phyloP scores from a whole-genome alignment of 2,797 vertebrate genomes.

The Pygocentrus nattereri region DNA sequence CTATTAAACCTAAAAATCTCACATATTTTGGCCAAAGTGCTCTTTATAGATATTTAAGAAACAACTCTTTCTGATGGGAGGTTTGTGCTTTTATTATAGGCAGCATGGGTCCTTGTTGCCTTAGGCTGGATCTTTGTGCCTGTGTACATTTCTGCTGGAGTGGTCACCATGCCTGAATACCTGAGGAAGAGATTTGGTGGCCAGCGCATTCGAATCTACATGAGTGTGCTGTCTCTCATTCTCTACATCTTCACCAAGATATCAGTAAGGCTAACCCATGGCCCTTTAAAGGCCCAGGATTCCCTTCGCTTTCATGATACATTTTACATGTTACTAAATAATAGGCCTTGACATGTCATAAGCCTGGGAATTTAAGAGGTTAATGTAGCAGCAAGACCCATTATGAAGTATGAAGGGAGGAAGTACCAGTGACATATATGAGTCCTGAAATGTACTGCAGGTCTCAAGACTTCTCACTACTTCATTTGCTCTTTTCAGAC shows the following conservation, averaged over 20 bases:
- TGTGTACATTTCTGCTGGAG: conserved; percentile 91
- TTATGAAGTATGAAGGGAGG: too few relatives aligned
- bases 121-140: conserved; percentile 96
- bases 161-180: conserved; percentile 95
- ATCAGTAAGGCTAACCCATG: conserved; percentile 82
- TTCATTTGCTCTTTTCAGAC: conserved; percentile 70
- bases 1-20: too few relatives aligned
- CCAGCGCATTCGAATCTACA: conserved; percentile 90
- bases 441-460: not conserved
- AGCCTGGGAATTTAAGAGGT: not conserved
- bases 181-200: conserved; percentile 93
- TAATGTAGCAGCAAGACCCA: too few relatives aligned
- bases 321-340: too few relatives aligned
- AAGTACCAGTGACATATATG: not conserved
- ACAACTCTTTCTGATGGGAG: not conserved
- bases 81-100: conserved; percentile 72
- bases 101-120: conserved; percentile 89
- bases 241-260: conserved; percentile 96
- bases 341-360: not conserved
- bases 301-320: not conserved
- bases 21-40: too few relatives aligned
- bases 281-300: not conserved
- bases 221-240: conserved; percentile 91
- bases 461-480: not conserved
- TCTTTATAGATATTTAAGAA: not conserved